phyloP scores from a whole-genome alignment of 2,113 vertebrate genomes.

The Sebastes fasciatus region DNA sequence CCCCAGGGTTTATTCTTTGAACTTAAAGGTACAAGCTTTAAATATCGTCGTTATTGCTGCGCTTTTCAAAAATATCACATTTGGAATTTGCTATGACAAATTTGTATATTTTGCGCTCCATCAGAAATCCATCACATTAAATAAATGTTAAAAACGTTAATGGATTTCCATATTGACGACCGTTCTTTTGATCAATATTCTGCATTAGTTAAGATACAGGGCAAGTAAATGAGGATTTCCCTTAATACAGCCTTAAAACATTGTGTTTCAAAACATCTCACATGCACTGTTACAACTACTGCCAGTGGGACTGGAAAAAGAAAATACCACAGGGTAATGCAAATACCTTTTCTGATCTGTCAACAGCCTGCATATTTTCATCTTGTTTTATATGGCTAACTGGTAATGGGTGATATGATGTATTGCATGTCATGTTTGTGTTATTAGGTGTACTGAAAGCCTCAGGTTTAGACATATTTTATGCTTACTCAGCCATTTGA shows the following conservation, averaged over 20 bases:
- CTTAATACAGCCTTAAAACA: not conserved
- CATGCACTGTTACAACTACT: constrained; percentile 32
- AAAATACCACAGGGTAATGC: constrained; percentile 72
- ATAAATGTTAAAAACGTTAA: not conserved
- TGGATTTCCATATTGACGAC: not conserved
- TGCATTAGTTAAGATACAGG: not conserved
- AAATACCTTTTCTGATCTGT: constrained; percentile 76
- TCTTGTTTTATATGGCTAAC: constrained; percentile 84
- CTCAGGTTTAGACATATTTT: constrained; percentile 81
- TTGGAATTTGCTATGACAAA: constrained; percentile 45
- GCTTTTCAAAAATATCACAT: constrained; percentile 55
- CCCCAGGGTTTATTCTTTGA: constrained; percentile 82
- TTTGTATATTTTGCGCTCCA: not conserved
- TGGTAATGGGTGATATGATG: constrained; percentile 91
- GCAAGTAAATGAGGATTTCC: constrained; percentile 1
- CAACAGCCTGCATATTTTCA: constrained; percentile 70
- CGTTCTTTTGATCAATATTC: not conserved
- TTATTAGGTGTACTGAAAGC: constrained; percentile 86
- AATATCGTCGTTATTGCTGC: constrained; percentile 68
- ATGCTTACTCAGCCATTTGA: constrained; percentile 97
- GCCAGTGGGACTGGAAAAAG: constrained; percentile 54
- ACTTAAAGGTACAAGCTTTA: constrained; percentile 81
- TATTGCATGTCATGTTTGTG: constrained; percentile 90
- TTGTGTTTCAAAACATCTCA: constrained; percentile 12
- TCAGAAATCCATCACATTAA: not conserved